Base-by-base conservation (phyloP, 2,797 vertebrate genomes). In the Lepilemur septentrionalis region DNA sequence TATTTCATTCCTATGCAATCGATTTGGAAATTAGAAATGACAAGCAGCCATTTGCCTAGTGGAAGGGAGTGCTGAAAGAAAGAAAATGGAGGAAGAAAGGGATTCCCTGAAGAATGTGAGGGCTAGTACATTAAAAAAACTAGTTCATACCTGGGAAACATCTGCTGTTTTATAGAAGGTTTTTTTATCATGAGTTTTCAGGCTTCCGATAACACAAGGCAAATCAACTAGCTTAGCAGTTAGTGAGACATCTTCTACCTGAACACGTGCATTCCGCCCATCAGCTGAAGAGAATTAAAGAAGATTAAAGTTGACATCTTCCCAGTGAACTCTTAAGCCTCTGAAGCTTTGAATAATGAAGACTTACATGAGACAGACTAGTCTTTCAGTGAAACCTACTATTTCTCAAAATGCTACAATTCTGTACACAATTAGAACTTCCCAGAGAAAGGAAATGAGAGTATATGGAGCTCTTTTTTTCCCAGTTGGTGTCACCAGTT, bases 161-260 rank as follows among this genome's bases (percentile, higher is more conserved):
- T 99, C 99, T 0, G 99, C 99, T 12, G 99, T 99, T 98, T 99
- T 99, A 97, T 99, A 99, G 98, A 99, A 99, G 1, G 99, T 99
- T 98, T 99, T 99, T 98, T 99, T 99, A 98, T 99, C 99, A 28
- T 99, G 98, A 0, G 99, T 99, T 98, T 99, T 99, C 73, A 99
- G 97, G 90, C 99, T 99, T 98, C 99, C 99, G 0, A 99, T 98
- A 98, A 99, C 99, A 94, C 99, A 99, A 41, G 99, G 99, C 96
- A 99, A 98, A 97, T 99, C 99, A 94, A 99, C 99, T 97, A 99
- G 97, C 98, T 99, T 99, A 97, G 99, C 99, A 22, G 99, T 98
- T 97, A 99, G 98, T 0, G 99, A 99, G 80, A 99, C 99, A 0
- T 99, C 98, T 94, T 99, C 99, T 7, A 99, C 99, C 5, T 99